phyloP scores from a whole-genome alignment of 2,888 invertebrate species.

The Caenorhabditis doughertyi region DNA sequence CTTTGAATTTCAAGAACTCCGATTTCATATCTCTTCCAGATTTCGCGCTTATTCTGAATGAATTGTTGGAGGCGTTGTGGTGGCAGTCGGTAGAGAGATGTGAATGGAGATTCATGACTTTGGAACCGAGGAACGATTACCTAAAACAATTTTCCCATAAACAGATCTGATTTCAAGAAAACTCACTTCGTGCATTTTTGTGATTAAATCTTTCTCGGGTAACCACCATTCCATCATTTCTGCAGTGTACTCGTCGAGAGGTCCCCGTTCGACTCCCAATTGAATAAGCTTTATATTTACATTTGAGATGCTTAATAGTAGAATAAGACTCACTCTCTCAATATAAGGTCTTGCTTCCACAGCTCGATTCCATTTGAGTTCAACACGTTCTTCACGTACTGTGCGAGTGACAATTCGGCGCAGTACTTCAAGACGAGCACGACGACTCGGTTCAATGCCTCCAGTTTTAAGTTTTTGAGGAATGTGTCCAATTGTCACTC shows the following conservation, averaged over 20 bases:
- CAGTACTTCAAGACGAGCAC: slow-evolving; percentile 74
- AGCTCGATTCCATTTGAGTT: slow-evolving; percentile 81
- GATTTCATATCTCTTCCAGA: slow-evolving; percentile 75
- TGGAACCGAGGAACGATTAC: slow-evolving; percentile 71
- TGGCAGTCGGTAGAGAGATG: slow-evolving; percentile 78
- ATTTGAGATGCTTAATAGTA: neutral
- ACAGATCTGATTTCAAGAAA: neutral
- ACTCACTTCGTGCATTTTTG: slow-evolving; percentile 72
- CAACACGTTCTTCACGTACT: slow-evolving; percentile 81
- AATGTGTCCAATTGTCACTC: slow-evolving; percentile 78
- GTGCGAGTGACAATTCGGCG: slow-evolving; percentile 78
- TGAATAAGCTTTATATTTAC: slow-evolving; percentile 77
- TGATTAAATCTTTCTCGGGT: slow-evolving; percentile 74
- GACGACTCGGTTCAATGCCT: slow-evolving; percentile 70
- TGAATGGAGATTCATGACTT: slow-evolving; percentile 75
- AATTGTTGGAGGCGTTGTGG: slow-evolving; percentile 71
- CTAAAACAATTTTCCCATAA: slow-evolving; percentile 29
- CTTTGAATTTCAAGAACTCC: slow-evolving; percentile 79
- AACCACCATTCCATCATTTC: slow-evolving; percentile 82
- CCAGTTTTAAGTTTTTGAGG: slow-evolving; percentile 80
- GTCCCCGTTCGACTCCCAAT: slow-evolving; percentile 78
- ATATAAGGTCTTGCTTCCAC: slow-evolving; percentile 80
- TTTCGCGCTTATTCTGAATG: slow-evolving; percentile 69
- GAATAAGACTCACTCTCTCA: slow-evolving; percentile 74
- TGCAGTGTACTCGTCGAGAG: slow-evolving; percentile 78